Percentiles rank a stretch among this genome's conserved stretches.
Evolutionary conservation across 2,797 vertebrate genomes (phyloP).

Genomic region (Ibycter americanus): DNA sequence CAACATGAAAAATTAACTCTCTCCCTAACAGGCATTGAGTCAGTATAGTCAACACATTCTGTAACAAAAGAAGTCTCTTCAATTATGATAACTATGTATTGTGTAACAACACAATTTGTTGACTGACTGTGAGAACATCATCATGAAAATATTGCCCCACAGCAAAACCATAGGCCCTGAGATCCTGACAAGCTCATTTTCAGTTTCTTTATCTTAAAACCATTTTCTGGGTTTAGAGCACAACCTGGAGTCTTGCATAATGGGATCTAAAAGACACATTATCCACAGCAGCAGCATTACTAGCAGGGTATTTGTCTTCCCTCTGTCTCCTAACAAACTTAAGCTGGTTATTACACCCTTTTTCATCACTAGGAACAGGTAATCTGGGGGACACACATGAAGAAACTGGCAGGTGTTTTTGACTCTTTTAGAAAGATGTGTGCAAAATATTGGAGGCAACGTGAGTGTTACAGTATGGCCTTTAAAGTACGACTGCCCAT

Average conservation of each 20-base stretch:
- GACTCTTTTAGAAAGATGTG: background rate
- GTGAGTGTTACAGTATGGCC: background rate
- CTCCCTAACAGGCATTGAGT: background rate
- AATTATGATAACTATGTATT: background rate
- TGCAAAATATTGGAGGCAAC: background rate
- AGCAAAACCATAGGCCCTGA: background rate
- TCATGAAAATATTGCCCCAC: constrained; percentile 7
- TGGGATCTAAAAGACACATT: background rate
- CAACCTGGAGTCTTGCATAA: background rate
- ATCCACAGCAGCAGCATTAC: background rate
- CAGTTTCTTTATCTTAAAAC: background rate
- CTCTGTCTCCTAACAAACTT: background rate
- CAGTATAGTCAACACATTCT: constrained; percentile 5
- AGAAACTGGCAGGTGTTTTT: background rate
- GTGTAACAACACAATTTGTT: constrained; percentile 27
- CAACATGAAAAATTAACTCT: background rate
- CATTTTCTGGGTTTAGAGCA: background rate
- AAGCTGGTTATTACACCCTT: background rate
- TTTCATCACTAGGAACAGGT: background rate
- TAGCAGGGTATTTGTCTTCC: background rate
- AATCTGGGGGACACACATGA: background rate
- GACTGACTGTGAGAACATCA: constrained; percentile 10
- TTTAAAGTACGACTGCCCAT: background rate
- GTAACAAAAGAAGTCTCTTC: constrained; percentile 7
- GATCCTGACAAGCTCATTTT: background rate